Evolutionary conservation across 1,140 invertebrate genomes (phyloP), one percentile per base, ranked within the genome.

Genomic region (Bombus cullumanus): DNA sequence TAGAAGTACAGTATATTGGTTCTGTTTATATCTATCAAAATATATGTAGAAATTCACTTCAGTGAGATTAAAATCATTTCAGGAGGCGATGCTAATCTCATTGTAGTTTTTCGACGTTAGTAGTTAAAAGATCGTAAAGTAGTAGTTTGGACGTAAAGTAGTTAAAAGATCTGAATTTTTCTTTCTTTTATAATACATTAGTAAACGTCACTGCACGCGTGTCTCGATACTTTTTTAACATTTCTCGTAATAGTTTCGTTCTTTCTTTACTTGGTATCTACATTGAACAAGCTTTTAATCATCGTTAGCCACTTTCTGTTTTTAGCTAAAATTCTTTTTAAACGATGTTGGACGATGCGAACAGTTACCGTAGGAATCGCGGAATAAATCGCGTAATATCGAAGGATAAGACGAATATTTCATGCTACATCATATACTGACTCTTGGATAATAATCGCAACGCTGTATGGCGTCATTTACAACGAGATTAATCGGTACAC

Each of bases 401-500:
- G 1, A 53, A 22, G 18, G 5, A 53, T 53, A 53, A 53, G 18
- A n/a, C 9, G 10, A 5, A 12, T 62, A n/a, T 62, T 62, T n/a
- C 59, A 5, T 62, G 10, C 10, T 62, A 13, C 25, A 2, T 62
- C 12, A 4, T 25, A 28, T 59, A 28, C 12, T 62, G 10, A n/a
- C 28, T n/a, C 59, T 62, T n/a, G 28, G 10, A 28, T 62, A 53
- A 53, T 53, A 53, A 53, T 53, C 47, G 5, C 18, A 53, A 53
- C 10, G 59, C 3, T 28, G 4, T n/a, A 28, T n/a, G 28, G 2
- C 59, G 59, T 62, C 59, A 62, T 28, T 62, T 12, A 4, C 59
- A n/a, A n/a, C 59, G 28, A 62, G 82, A 92, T 93, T 94, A 94
- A 94, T 94, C 94, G 91, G 92, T 92, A 75, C 73, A 72, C 37